Percentiles rank a stretch among this genome's conserved stretches.
Evolutionary conservation across 2,888 invertebrate genomes (phyloP).

Genomic region (Orthosia incerta): DNA sequence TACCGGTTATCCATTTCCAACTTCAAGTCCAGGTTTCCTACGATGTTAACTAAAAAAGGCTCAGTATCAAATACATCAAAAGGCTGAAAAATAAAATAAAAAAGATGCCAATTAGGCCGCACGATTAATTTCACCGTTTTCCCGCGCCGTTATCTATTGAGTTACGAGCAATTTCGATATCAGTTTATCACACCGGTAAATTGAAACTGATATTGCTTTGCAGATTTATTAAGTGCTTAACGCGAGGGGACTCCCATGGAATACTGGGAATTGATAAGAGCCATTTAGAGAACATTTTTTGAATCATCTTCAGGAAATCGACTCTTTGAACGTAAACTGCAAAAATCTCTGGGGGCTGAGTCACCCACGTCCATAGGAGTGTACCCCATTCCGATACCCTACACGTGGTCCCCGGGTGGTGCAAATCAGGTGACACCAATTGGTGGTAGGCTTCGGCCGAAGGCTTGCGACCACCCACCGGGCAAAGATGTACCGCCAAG

Average conservation of each 20-base stretch:
- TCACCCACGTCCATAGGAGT: no score
- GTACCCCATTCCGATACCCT: no score
- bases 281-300: slow-evolving; percentile 16
- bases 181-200: slow-evolving; percentile 71
- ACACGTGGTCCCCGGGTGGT: no score
- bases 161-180: slow-evolving; percentile 71
- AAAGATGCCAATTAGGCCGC: slow-evolving; percentile 56
- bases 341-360: no score
- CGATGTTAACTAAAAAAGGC: no score
- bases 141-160: slow-evolving; percentile 68
- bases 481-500: no score
- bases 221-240: slow-evolving; percentile 65
- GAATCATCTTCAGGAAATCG: slow-evolving; percentile 7
- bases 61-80: slow-evolving; percentile 17
- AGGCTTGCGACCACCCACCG: no score
- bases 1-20: no score
- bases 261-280: slow-evolving; percentile 50
- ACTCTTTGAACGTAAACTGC: background rate
- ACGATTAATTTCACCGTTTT: slow-evolving; percentile 65
- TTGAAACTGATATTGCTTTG: slow-evolving; percentile 62
- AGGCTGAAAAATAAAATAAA: slow-evolving; percentile 26
- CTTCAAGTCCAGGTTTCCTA: no score
- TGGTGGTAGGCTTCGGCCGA: no score
- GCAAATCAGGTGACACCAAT: no score
- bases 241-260: slow-evolving; percentile 38